A percentile compares a stretch with the other conserved stretches of the same genome.
Evolutionary conservation across 2,888 invertebrate species (phyloP).

Genomic region (Mystacides longicornis): DNA sequence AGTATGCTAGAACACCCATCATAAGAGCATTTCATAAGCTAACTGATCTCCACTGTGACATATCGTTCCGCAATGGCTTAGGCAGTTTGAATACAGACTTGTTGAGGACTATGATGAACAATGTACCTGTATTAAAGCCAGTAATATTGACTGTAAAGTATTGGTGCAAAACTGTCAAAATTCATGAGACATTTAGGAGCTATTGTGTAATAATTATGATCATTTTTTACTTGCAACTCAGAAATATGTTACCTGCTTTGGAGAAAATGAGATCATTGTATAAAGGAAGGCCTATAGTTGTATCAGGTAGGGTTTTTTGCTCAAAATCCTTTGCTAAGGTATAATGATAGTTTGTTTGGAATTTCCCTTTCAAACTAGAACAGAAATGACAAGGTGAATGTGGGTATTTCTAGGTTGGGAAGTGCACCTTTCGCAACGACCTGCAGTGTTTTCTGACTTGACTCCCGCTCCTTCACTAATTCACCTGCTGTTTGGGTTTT

Average conservation of each 20-base stretch:
- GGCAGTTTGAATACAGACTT: slow-evolving; percentile 48
- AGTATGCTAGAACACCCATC: slow-evolving; percentile 45
- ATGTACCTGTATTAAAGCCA: slow-evolving; percentile 39
- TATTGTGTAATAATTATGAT: slow-evolving; percentile 46
- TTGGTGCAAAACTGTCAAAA: slow-evolving; percentile 37
- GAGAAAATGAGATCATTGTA: slow-evolving; percentile 18
- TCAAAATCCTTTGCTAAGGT: no score
- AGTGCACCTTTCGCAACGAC: slow-evolving; percentile 29
- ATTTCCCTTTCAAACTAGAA: no score
- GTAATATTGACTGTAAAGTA: slow-evolving; percentile 44
- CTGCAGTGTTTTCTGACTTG: slow-evolving; percentile 27
- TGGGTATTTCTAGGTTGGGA: slow-evolving; percentile 33
- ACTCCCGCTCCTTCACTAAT: slow-evolving; percentile 21
- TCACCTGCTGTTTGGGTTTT: slow-evolving; percentile 33
- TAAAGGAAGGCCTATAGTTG: slow-evolving; percentile 28
- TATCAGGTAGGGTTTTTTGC: slow-evolving; percentile 30
- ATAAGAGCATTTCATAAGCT: slow-evolving; percentile 39
- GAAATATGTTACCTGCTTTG: slow-evolving; percentile 36
- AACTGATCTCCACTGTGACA: slow-evolving; percentile 44
- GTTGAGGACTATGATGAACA: slow-evolving; percentile 36
- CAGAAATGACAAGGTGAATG: neutral
- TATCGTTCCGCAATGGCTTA: slow-evolving; percentile 46
- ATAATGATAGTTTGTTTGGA: no score
- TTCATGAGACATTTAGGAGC: slow-evolving; percentile 33
- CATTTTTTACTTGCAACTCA: slow-evolving; percentile 46